Percentiles rank a stretch among this genome's conserved stretches.
Evolutionary conservation across 2,888 invertebrate species (phyloP).

Genomic region (Ecliptopera silaceata): DNA sequence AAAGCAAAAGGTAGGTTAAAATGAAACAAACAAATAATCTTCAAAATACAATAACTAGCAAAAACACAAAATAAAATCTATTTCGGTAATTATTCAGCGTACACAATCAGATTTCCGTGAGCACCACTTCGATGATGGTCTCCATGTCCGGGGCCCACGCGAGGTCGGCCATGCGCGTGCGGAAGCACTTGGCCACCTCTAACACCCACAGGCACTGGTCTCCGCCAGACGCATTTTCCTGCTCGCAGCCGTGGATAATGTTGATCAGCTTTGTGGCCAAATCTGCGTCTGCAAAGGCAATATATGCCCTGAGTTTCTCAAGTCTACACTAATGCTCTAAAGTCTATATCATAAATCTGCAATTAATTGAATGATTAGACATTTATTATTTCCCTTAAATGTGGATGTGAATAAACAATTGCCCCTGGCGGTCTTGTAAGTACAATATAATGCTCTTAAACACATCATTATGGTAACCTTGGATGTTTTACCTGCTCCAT

Average conservation of each 20-base stretch:
- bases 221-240: constrained; percentile 38
- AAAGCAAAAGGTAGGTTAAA: background rate
- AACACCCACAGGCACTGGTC: constrained; percentile 58
- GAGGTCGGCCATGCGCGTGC: constrained; percentile 52
- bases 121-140: constrained; percentile 55
- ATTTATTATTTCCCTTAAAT: no score
- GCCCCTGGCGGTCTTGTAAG: no score
- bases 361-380: no score
- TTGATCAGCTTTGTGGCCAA: constrained; percentile 52
- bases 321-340: no score
- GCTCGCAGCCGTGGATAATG: constrained; percentile 59
- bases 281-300: constrained; percentile 49
- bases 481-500: constrained; percentile 52
- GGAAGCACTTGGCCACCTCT: constrained; percentile 67
- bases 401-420: no score
- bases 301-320: no score
- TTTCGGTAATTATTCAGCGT: background rate
- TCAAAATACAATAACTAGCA: background rate
- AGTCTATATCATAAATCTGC: no score
- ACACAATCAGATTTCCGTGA: constrained; percentile 52
- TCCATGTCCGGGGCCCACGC: constrained; percentile 64
- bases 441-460: no score
- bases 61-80: background rate
- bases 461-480: no score
- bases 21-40: background rate